Conservation (phyloP, 2,797 vertebrate genomes). For the Anguilla marmorata region DNA sequence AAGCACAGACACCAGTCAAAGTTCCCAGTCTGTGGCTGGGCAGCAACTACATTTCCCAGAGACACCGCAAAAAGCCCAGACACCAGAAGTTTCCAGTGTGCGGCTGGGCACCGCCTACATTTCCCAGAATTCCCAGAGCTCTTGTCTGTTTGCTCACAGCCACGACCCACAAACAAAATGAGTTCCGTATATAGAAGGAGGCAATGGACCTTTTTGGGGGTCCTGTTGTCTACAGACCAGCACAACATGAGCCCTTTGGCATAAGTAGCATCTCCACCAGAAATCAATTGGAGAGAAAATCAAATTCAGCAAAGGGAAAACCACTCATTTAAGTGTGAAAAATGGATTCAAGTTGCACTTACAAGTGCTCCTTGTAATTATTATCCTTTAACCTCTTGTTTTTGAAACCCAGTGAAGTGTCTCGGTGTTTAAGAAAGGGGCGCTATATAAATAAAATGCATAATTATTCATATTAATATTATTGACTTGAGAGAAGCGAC, state of each 20-base stretch:
- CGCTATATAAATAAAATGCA: neutral
- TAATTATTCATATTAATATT: neutral
- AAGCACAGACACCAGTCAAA: neutral
- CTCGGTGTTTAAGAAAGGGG: neutral
- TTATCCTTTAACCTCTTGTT: neutral
- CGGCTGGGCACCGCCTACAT: neutral
- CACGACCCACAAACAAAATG: neutral
- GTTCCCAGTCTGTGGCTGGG: neutral
- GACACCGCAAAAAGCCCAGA: neutral
- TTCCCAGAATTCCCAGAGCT: neutral
- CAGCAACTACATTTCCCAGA: neutral
- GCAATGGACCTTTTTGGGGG: neutral
- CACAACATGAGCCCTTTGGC: neutral
- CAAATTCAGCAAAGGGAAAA: neutral
- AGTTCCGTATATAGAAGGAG: neutral
- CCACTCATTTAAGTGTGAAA: neutral
- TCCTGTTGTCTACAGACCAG: neutral
- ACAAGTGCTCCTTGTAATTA: neutral
- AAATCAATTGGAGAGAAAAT: neutral
- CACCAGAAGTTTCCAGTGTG: neutral
- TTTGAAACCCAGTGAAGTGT: neutral
- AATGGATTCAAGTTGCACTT: neutral
- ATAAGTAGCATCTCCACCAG: neutral
- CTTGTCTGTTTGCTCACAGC: neutral
- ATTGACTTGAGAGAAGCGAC: neutral